These are phyloP conservation scores for Archocentrus centrarchus DNA, from an alignment of 2,113 vertebrate species.

Conservation along the genomic window DNA sequence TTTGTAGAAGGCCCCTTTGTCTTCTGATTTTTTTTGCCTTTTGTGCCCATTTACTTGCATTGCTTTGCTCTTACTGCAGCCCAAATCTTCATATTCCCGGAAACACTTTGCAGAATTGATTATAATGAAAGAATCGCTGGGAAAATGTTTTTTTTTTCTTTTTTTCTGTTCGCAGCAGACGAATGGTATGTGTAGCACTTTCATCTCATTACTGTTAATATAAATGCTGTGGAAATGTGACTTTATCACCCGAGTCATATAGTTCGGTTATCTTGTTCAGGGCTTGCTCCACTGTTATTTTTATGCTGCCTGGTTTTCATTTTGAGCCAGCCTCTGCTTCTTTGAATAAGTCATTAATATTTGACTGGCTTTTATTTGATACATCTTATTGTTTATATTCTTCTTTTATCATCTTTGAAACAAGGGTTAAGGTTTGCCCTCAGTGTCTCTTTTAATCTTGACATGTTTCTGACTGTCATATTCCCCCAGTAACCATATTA, in stretches of 20 bases:
- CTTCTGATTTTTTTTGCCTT: not conserved
- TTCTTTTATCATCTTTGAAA: not conserved
- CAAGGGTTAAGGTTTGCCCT: not conserved
- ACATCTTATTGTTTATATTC: not conserved
- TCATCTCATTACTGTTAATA: not conserved
- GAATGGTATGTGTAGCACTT: not conserved
- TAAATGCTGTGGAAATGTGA: not conserved
- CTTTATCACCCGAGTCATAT: not conserved
- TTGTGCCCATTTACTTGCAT: not conserved
- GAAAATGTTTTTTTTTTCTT: too few relatives aligned
- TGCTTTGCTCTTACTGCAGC: not conserved
- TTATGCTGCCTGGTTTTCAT: not conserved
- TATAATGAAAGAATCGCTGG: not conserved
- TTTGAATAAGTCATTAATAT: not conserved
- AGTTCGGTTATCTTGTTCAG: not conserved
- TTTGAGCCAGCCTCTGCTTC: not conserved
- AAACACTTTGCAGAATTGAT: not conserved
- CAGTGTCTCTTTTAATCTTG: constrained; percentile 29
- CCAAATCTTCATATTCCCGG: not conserved
- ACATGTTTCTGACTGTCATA: constrained; percentile 32
- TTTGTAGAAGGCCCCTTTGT: not conserved
- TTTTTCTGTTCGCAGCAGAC: too few relatives aligned
- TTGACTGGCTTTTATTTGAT: not conserved
- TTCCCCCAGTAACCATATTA: constrained; percentile 29
- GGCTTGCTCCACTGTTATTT: too few relatives aligned